Conservation (phyloP, 2,113 vertebrate genomes). For the Zosterops japonicus region DNA sequence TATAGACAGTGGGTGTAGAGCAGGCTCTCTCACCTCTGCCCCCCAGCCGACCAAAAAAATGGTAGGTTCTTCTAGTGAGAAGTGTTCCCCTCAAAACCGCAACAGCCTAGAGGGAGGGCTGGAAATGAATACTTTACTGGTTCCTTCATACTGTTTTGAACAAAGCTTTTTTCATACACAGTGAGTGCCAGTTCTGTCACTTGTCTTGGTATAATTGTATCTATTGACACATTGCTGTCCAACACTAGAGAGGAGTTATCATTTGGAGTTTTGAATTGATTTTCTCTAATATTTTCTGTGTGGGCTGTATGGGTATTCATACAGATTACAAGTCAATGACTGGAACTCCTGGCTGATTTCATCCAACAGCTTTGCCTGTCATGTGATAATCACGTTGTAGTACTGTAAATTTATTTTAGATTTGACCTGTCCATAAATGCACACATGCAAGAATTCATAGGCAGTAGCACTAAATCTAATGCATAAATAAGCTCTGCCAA, state of each 20-base stretch:
- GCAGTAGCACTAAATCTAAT: neutral
- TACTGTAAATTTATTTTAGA: neutral
- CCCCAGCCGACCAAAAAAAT: accelerated
- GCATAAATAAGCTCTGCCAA: neutral
- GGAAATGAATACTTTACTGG: neutral
- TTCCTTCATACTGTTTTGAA: neutral
- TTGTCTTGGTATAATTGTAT: neutral
- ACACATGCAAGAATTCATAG: neutral
- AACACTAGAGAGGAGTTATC: neutral
- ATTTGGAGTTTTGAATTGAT: neutral
- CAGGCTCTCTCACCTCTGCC: neutral
- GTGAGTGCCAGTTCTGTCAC: neutral
- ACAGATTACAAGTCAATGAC: neutral
- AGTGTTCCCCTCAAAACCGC: accelerated
- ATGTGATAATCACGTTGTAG: neutral
- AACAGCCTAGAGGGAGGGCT: neutral
- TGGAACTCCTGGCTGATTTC: neutral
- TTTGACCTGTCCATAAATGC: neutral
- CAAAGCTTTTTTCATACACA: neutral
- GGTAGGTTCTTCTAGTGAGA: neutral
- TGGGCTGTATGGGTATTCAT: neutral
- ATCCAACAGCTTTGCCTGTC: neutral
- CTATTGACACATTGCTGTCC: neutral
- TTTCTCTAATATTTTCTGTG: neutral
- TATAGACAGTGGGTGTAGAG: neutral